These are phyloP conservation scores for Ceuthmochares aereus DNA, from an alignment of 2,113 vertebrate species.

Conservation along the genomic window DNA sequence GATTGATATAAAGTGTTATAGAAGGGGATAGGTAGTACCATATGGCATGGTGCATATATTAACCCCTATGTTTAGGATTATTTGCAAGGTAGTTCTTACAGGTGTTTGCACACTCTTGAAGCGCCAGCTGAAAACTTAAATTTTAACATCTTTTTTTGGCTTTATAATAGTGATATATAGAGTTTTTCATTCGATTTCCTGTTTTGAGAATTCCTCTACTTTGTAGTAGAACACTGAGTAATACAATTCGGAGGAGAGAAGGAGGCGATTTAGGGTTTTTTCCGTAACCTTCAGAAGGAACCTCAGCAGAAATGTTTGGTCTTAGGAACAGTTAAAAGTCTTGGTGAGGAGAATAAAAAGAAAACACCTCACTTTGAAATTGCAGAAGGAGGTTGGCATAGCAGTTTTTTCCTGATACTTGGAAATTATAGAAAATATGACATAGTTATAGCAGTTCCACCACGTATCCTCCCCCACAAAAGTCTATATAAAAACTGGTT, in stretches of 20 bases:
- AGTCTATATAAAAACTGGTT: background rate
- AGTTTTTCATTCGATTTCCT: background rate
- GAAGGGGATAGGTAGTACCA: background rate
- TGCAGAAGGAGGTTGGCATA: background rate
- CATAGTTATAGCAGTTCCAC: background rate
- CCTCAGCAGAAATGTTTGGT: background rate
- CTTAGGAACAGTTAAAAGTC: background rate
- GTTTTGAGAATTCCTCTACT: background rate
- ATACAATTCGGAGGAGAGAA: background rate
- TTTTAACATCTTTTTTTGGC: background rate
- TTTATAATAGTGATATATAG: background rate
- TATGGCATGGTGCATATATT: background rate
- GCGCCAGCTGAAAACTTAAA: background rate
- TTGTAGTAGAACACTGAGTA: background rate
- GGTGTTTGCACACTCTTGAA: background rate
- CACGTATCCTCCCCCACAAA: background rate
- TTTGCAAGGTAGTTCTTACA: background rate
- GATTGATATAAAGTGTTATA: fast-evolving
- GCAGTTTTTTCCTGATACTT: background rate
- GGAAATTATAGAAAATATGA: background rate
- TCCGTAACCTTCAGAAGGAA: background rate
- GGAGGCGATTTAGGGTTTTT: background rate
- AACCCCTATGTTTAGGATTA: background rate
- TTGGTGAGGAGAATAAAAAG: fast-evolving
- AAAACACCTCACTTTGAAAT: background rate